Base-by-base conservation (phyloP, 2,888 invertebrate genomes). In the Dicranocentrus wangi region DNA sequence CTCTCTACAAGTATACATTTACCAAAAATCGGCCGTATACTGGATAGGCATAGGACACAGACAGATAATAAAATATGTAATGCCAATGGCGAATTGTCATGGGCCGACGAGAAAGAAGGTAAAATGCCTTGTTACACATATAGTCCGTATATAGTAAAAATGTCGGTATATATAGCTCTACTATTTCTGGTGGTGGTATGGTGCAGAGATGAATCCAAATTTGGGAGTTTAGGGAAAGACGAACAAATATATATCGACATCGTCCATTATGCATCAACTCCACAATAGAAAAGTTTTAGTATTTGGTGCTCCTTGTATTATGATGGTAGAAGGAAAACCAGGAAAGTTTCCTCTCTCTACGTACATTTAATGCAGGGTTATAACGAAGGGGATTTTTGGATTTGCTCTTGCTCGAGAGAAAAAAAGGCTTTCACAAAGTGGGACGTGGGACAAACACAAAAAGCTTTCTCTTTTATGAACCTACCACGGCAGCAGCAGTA, bases 21-120 rank as follows among this genome's bases (percentile, higher is more conserved):
- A 39, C 5, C n/a, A 47, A n/a, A n/a, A 47, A n/a, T 10, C 47
- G n/a, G n/a, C 47, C 7, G 15, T 47, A 47, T 15, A n/a, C 47
- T n/a, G 2, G 15, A 10, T 47, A 10, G 47, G 47, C 47, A 47
- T n/a, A 47, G 47, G n/a, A 7, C 47, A 32, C 3, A 32, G 32
- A 10, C n/a, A 32, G 32, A 32, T 47, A 47, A 47, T 47, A 47
- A 47, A 47, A 47, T 47, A 47, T 47, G 47, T 47, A 47, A 47
- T 47, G 47, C 47, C 47, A n/a, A 47, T 47, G 47, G 13, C 5
- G 47, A 47, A 47, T 47, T 47, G 47, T 47, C 47, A 47, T 5
- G 7, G 32, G 32, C n/a, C n/a, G n/a, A n/a, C 13, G 39, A 39
- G 39, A 13, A 39, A 8, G 39, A 39, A 39, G 39, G 39, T 39